Evolutionary conservation across 1,140 invertebrate genomes (phyloP).

Genomic region (Laodelphax striatellus): DNA sequence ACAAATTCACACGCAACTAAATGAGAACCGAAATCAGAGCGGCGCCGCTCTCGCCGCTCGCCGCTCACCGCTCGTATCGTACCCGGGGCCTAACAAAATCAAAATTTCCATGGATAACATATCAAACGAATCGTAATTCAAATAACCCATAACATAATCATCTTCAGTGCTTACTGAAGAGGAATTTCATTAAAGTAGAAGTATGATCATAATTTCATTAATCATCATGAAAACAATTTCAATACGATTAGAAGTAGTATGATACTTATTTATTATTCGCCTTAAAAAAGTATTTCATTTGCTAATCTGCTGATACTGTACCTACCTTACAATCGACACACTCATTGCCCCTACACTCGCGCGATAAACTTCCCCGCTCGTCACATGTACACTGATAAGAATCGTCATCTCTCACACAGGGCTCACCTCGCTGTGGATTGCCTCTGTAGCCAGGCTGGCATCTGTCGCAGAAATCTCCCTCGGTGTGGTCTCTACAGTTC

Average conservation of each 20-base stretch:
- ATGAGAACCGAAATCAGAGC: too few relatives aligned
- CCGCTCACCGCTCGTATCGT: too few relatives aligned
- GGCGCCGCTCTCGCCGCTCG: too few relatives aligned
- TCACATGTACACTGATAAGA: constrained; percentile 43
- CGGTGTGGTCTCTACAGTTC: constrained; percentile 80
- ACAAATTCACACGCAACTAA: too few relatives aligned
- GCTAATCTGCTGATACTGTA: background rate
- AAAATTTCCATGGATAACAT: too few relatives aligned
- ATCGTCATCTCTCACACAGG: constrained; percentile 11
- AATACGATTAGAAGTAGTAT: too few relatives aligned
- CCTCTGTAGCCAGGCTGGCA: constrained; percentile 66
- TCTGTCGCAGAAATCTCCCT: constrained; percentile 69
- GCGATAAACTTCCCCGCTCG: constrained; percentile 40
- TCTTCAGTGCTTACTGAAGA: background rate
- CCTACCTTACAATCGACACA: constrained; percentile 52
- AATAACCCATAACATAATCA: constrained; percentile 24
- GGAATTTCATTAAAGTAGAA: background rate
- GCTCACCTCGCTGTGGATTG: constrained; percentile 28
- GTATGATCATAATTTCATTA: too few relatives aligned
- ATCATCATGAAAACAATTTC: too few relatives aligned
- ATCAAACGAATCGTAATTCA: too few relatives aligned
- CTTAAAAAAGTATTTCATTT: too few relatives aligned
- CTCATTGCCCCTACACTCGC: constrained; percentile 37
- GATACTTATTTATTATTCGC: too few relatives aligned
- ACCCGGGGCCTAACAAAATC: too few relatives aligned